phyloP scores from a whole-genome alignment of 2,797 vertebrate genomes.

The Centroberyx gerrardi region DNA sequence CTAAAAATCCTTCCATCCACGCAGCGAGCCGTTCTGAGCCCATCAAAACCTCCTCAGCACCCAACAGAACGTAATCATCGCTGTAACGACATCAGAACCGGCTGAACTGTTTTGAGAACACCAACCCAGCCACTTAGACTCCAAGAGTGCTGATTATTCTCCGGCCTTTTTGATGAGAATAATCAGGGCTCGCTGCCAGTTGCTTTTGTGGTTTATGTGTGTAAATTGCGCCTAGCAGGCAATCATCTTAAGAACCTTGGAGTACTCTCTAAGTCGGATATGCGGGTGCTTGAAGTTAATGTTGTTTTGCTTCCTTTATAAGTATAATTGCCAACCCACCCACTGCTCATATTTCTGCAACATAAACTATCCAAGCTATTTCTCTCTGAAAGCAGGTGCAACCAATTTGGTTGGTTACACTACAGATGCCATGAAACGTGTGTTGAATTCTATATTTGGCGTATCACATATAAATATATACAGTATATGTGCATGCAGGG shows the following conservation, averaged over 20 bases:
- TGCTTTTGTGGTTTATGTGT: slow-evolving; percentile 36
- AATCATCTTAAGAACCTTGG: slow-evolving; percentile 62
- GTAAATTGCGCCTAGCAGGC: slow-evolving; percentile 55
- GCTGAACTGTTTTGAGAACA: slow-evolving; percentile 13
- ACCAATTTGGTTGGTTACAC: not conserved
- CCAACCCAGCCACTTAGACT: not conserved
- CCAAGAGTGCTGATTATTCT: not conserved
- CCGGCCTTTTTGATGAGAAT: slow-evolving; percentile 43
- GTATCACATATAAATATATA: not conserved
- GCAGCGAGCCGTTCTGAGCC: slow-evolving; percentile 1
- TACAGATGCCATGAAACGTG: not conserved
- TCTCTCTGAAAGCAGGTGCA: slow-evolving; percentile 10
- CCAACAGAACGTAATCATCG: not conserved
- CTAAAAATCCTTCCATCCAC: not conserved
- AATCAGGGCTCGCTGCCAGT: slow-evolving; percentile 28
- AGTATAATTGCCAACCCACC: slow-evolving; percentile 65
- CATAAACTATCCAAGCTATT: slow-evolving; percentile 23
- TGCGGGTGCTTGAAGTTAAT: slow-evolving; percentile 71
- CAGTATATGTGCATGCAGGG: too few species aligned
- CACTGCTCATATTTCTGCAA: slow-evolving; percentile 58
- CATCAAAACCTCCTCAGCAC: not conserved
- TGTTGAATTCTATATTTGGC: not conserved
- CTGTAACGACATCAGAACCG: not conserved
- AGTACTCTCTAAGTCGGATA: slow-evolving; percentile 59
- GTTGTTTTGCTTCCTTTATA: slow-evolving; percentile 65